phyloP scores from a whole-genome alignment of 2,113 vertebrate species.

The Elephas maximus region DNA sequence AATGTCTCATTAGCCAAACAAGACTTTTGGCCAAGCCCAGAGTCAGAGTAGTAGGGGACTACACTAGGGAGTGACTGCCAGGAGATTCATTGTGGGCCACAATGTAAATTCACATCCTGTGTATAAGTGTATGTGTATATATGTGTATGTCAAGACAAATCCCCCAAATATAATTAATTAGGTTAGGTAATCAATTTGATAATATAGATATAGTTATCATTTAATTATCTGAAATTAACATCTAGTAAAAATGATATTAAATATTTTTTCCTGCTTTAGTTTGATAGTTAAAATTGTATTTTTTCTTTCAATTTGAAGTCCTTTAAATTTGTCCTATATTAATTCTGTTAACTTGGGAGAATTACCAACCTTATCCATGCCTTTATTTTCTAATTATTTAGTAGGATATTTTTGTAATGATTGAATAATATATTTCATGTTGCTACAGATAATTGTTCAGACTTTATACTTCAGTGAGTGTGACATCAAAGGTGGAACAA shows the following conservation, averaged over 20 bases:
- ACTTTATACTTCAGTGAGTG: neutral
- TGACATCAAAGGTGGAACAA: neutral
- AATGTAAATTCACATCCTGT: neutral
- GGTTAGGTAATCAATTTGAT: neutral
- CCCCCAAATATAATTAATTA: neutral
- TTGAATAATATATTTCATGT: neutral
- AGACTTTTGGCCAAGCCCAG: neutral
- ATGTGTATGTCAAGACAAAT: neutral
- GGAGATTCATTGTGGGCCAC: neutral
- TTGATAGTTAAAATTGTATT: neutral
- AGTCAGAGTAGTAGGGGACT: neutral
- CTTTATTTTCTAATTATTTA: neutral
- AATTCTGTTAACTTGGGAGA: neutral
- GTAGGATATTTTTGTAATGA: neutral
- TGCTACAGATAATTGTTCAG: neutral
- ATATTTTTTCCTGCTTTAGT: neutral
- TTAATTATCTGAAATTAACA: neutral
- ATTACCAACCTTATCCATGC: neutral
- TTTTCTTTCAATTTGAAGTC: neutral
- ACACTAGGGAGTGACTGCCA: neutral
- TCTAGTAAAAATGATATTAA: neutral
- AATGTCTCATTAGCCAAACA: neutral
- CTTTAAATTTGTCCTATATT: neutral
- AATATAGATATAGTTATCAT: neutral
- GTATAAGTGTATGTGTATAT: neutral